phyloP scores from a whole-genome alignment of 2,888 invertebrate species.

The Folsomia candida region DNA sequence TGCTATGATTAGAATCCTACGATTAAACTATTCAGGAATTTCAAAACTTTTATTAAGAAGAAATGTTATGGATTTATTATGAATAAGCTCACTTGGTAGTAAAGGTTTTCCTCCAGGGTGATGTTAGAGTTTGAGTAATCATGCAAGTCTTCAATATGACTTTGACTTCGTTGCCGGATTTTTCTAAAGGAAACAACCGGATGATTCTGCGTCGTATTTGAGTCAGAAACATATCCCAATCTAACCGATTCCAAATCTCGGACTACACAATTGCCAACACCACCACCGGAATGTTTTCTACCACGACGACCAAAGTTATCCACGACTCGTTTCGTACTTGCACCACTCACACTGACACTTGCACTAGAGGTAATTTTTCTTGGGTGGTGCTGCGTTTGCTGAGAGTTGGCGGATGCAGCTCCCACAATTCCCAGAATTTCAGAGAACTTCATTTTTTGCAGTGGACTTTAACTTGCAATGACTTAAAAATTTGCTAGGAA shows the following conservation, averaged over 20 bases:
- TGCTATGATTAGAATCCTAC: no score
- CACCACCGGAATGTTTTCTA: background rate
- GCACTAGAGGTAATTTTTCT: background rate
- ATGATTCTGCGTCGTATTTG: background rate
- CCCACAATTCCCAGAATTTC: slow-evolving; percentile 1
- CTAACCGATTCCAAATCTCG: background rate
- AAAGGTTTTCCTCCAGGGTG: background rate
- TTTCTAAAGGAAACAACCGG: background rate
- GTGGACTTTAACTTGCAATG: no score
- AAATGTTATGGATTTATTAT: background rate
- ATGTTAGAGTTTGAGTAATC: background rate
- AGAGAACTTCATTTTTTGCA: background rate
- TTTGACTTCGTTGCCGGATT: background rate
- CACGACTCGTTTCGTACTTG: background rate
- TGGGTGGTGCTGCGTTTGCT: background rate
- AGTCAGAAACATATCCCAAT: background rate
- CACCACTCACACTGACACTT: background rate
- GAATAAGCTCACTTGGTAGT: background rate
- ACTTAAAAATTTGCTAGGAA: no score
- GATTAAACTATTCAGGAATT: background rate
- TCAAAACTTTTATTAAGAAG: background rate
- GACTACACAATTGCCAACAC: background rate
- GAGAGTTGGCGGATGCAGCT: background rate
- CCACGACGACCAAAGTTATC: background rate
- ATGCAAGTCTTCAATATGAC: background rate